Base-by-base conservation (phyloP, 1,140 invertebrate species). In the Camponotus floridanus region DNA sequence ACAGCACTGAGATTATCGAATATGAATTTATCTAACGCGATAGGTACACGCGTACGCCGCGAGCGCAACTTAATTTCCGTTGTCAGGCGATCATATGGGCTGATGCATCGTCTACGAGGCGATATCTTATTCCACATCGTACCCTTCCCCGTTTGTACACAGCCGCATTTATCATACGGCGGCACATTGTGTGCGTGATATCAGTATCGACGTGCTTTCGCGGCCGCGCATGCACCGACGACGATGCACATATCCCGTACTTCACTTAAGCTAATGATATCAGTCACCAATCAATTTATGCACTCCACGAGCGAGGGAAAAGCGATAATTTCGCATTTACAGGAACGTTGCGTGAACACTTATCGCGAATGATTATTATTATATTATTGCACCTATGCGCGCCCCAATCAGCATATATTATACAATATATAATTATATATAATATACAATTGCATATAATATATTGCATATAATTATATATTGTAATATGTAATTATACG, bases 31-130 rank as follows among this genome's bases (percentile, higher is more conserved):
- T 81, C 67, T 21, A 39, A 5, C 45, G 5, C 51, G 78, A 81
- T 71, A 81, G 15, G 11, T n/a, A 26, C 4, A 51, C 15, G 18
- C 8, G 70, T 33, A 31, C 33, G 51, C 11, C 65, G 36, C 21
- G 65, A 48, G 36, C 3, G 51, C 51, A 18, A 73, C 67, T 81
- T 81, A 81, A 81, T 81, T 81, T 81, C 79, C 79, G 67, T 81
- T 73, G 79, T 81, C 79, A 61, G n/a, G 7, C 39, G 67, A 81
- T 81, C 51, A 73, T 73, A 61, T 21, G 67, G 55, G 26, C 39
- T 73, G 79, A 81, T 81, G 55, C 79, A 88, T 88, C 86, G 67
- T 55, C 48, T 64, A 85, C 79, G 85, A 88, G 81, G 64, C 39
- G 80, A 59, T 87, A 88, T 71, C 79, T 87, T 85, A 73, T 57